phyloP scores from a whole-genome alignment of 2,797 vertebrate genomes.

The Tiaroga cobitis region DNA sequence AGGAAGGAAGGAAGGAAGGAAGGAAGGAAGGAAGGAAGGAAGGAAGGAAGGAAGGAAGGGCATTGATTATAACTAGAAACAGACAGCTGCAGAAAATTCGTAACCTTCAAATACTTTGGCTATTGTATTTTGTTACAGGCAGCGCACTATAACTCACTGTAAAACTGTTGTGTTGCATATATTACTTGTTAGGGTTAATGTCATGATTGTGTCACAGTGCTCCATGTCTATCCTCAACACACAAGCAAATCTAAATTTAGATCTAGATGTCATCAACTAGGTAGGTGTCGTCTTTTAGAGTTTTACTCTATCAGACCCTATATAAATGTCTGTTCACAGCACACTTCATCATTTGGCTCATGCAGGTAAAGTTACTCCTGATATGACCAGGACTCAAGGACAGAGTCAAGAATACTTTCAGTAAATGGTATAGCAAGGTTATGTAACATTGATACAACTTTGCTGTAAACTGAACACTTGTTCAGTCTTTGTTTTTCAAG shows the following conservation, averaged over 20 bases:
- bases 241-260: slow-evolving; percentile 28
- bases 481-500: not conserved
- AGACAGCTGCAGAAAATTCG: not conserved
- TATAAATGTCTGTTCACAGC: slow-evolving; percentile 11
- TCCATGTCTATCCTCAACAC: not conserved
- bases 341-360: not conserved
- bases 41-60: too few species aligned
- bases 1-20: too few species aligned
- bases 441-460: not conserved
- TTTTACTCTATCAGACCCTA: not conserved
- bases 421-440: not conserved
- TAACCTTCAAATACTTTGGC: not conserved
- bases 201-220: not conserved
- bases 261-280: slow-evolving; percentile 7
- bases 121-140: not conserved
- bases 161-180: not conserved
- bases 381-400: not conserved
- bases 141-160: not conserved
- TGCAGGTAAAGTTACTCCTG: not conserved
- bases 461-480: not conserved
- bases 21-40: too few species aligned
- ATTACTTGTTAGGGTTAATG: not conserved
- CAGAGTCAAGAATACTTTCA: not conserved
- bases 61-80: not conserved
- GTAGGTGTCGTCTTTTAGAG: not conserved